Conservation (phyloP, 2,113 vertebrate genomes). For the Panthera tigris region DNA sequence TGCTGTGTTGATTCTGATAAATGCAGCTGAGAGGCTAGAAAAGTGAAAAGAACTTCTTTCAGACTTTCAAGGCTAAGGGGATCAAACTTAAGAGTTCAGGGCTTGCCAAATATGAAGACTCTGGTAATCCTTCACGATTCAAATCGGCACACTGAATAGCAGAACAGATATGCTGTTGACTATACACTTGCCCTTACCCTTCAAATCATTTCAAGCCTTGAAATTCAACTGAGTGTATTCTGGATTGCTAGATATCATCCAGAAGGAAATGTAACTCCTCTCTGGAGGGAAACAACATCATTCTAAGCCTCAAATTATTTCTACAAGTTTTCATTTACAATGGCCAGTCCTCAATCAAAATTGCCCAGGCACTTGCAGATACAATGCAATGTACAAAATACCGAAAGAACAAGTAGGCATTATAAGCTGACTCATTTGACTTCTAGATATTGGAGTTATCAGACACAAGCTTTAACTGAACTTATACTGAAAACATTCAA, state of each 20-base stretch:
- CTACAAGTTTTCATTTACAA: not conserved
- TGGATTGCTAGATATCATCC: not conserved
- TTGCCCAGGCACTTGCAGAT: not conserved
- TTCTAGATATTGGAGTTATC: not conserved
- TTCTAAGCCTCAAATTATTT: not conserved
- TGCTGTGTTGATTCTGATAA: not conserved
- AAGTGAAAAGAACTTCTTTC: not conserved
- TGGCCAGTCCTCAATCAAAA: not conserved
- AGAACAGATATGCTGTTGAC: not conserved
- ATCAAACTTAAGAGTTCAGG: not conserved
- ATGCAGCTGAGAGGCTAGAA: not conserved
- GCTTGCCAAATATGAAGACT: not conserved
- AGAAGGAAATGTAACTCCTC: not conserved
- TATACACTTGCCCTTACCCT: not conserved
- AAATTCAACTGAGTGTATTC: not conserved
- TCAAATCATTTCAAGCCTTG: conserved; percentile 1
- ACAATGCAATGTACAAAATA: not conserved
- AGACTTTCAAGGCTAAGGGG: not conserved
- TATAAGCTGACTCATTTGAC: not conserved
- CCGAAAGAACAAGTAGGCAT: not conserved
- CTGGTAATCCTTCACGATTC: not conserved
- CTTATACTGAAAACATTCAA: not conserved
- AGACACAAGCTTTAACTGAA: not conserved
- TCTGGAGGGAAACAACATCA: not conserved
- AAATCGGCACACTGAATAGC: not conserved